Conservation (phyloP, 2,113 vertebrate genomes). For the Micromys minutus region DNA sequence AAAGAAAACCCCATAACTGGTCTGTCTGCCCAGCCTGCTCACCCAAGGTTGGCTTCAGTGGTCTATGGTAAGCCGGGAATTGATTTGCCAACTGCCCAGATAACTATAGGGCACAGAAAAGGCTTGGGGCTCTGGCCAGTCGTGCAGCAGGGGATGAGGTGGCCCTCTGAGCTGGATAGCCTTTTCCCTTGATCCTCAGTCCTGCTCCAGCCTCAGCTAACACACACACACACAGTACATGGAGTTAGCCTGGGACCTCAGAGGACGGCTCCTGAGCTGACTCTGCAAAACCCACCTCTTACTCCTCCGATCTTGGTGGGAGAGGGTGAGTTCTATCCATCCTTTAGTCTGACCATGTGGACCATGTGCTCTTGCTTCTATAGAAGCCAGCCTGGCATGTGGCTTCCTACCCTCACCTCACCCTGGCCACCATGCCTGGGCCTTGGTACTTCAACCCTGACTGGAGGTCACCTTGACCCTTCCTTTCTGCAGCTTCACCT, state of each 20-base stretch:
- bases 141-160: accelerated
- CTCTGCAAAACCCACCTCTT: accelerated
- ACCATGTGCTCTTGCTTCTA: accelerated
- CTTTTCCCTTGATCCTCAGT: background rate
- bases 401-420: accelerated
- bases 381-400: accelerated
- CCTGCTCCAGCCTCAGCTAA: background rate
- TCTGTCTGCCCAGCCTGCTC: background rate
- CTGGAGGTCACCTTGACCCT: background rate
- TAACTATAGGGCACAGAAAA: accelerated
- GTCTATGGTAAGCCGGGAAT: background rate
- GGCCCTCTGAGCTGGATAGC: background rate
- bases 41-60: accelerated
- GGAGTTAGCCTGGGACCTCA: background rate
- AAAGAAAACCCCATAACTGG: accelerated
- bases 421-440: too few relatives aligned
- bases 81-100: background rate
- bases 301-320: too few relatives aligned
- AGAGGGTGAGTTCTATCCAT: accelerated
- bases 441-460: too few relatives aligned
- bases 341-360: background rate
- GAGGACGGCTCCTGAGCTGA: too few relatives aligned
- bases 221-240: background rate
- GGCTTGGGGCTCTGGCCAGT: too few relatives aligned
- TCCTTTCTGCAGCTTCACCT: background rate